Evolutionary conservation across 1,140 invertebrate genomes (phyloP).

Genomic region (Lepidurus couesii): DNA sequence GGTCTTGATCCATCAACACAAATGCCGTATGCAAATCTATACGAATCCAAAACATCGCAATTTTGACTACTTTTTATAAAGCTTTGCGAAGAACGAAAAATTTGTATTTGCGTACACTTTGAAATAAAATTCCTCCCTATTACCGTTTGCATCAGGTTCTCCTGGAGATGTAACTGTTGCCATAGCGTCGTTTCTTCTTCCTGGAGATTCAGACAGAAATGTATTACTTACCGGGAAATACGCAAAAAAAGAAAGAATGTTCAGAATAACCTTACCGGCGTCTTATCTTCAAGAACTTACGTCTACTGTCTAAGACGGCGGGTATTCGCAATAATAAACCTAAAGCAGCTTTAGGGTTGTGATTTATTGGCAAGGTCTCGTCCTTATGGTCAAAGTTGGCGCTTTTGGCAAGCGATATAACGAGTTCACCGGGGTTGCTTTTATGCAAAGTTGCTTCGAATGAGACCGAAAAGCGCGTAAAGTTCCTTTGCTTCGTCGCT

Average conservation of each 20-base stretch:
- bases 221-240: not conserved
- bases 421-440: too few relatives aligned
- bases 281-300: too few relatives aligned
- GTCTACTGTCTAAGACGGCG: too few relatives aligned
- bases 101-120: not conserved
- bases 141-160: not conserved
- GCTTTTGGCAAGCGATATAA: too few relatives aligned
- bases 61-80: not conserved
- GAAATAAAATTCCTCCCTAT: not conserved
- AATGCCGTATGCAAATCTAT: conserved; percentile 69
- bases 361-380: too few relatives aligned
- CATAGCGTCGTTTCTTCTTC: not conserved
- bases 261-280: not conserved
- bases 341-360: too few relatives aligned
- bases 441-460: not conserved
- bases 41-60: conserved; percentile 40
- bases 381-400: too few relatives aligned
- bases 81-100: not conserved
- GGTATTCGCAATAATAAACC: too few relatives aligned
- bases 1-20: conserved; percentile 63
- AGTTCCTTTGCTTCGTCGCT: not conserved
- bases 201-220: not conserved
- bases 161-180: conserved; percentile 12
- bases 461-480: not conserved
- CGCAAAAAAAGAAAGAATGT: not conserved